Evolutionary conservation across 2,113 vertebrate genomes (phyloP), one percentile per base, ranked within the genome.

Genomic region (Anolis carolinensis): DNA sequence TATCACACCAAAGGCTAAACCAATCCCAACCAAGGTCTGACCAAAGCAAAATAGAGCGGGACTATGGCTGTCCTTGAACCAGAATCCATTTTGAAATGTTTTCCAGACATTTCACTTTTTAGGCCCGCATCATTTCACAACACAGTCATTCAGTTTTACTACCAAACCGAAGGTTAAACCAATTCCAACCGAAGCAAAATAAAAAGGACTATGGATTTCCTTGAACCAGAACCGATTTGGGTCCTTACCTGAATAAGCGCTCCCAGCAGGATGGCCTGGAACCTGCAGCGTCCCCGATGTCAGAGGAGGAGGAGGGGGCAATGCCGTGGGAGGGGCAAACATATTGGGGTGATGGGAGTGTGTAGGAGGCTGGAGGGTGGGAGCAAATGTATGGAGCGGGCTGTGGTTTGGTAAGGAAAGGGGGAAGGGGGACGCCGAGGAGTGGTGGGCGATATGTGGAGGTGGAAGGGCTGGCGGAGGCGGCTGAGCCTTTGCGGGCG

Each of bases 311-410:
- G 98, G 98, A 96, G 98, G 98, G 94, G 98, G 98, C 97, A 99
- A 93, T 91, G 98, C 98, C 81, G 98, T 96, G 95, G 98, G 98
- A 96, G 98, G 97, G 97, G 98, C 98, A 95, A 99, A 99, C 98
- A 99, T 99, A 98, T 98, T 98, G 98, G 98, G 98, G 97, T 98
- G 98, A 94, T 98, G 98, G 70, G 98, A 95, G 96, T 98, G 98
- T 0, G 97, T 94, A 0, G 95, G 97, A 96, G 98, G 96, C 96
- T 97, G 98, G 95, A 98, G 97, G 96, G 97, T 85, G 93, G 97
- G 96, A 0, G 98, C 96, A 96, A 98, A 98, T 96, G 96, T 96
- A 94, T 98, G 97, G 94, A 98, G 96, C 32, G 97, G 94, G 88
- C 94, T 97, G 95, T 97, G 98, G 96, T 96, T 98, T 72, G 97